phyloP scores from a whole-genome alignment of 2,888 invertebrate species.

The Paralinhomoeus sp. region DNA sequence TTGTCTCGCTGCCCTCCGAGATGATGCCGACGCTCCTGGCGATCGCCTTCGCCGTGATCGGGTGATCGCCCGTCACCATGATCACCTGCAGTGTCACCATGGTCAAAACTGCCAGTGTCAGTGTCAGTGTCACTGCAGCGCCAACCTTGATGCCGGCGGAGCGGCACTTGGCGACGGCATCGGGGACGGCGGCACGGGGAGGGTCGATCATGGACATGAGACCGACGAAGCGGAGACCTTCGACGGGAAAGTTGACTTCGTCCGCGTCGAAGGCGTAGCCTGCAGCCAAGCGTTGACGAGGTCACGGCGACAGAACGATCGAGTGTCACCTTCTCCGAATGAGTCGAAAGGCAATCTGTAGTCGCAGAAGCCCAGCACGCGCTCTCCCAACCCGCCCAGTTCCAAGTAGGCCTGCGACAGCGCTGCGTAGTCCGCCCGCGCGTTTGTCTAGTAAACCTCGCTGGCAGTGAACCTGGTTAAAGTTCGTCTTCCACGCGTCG shows the following conservation, averaged over 20 bases:
- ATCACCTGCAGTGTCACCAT: constrained; percentile 36
- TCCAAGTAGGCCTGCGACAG: constrained; percentile 23
- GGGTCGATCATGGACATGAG: constrained; percentile 50
- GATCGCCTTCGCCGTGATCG: constrained; percentile 51
- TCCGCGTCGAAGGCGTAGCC: constrained; percentile 44
- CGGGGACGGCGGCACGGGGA: constrained; percentile 41
- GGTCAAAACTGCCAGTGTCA: too few relatives aligned
- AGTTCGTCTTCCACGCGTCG: constrained; percentile 25
- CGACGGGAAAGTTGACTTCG: constrained; percentile 50
- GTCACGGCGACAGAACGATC: too few relatives aligned
- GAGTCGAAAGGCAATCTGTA: constrained; percentile 25
- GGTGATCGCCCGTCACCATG: constrained; percentile 61
- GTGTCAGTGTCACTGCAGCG: too few relatives aligned
- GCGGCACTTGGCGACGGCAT: constrained; percentile 45
- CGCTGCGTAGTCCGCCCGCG: too few relatives aligned
- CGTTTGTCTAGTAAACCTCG: too few relatives aligned
- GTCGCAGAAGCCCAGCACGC: constrained; percentile 30
- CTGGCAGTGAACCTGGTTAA: too few relatives aligned
- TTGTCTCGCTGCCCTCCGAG: constrained; percentile 55
- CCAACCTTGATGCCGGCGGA: constrained; percentile 46
- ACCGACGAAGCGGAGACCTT: constrained; percentile 40
- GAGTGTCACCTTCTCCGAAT: too few relatives aligned
- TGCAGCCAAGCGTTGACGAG: too few relatives aligned
- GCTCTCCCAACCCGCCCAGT: constrained; percentile 19
- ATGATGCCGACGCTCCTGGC: constrained; percentile 58